Percentiles rank a stretch among this genome's conserved stretches.
phyloP scores from a whole-genome alignment of 2,888 invertebrate species.

The Rhamphomyia laevipes region DNA sequence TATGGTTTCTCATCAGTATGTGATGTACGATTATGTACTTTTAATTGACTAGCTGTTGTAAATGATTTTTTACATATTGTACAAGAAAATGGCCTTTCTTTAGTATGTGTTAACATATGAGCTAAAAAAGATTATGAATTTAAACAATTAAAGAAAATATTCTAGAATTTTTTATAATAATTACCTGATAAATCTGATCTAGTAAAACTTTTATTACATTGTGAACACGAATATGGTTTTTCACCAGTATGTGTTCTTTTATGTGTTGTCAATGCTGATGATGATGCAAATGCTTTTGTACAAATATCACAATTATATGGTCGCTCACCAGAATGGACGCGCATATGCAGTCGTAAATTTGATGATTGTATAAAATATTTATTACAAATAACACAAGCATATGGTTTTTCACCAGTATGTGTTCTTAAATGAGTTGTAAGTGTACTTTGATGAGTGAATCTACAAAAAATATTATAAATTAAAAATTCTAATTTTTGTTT shows the following conservation, averaged over 20 bases:
- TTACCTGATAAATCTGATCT: constrained; percentile 35
- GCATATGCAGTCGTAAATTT: constrained; percentile 38
- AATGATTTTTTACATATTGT: constrained; percentile 31
- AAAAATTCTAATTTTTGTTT: background rate
- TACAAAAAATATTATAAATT: constrained; percentile 18
- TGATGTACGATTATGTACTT: no score
- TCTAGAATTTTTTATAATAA: no score
- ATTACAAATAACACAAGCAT: constrained; percentile 44
- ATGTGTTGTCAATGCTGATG: constrained; percentile 43
- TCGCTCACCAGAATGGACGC: constrained; percentile 31
- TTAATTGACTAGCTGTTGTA: constrained; percentile 33
- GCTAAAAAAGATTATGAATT: constrained; percentile 13
- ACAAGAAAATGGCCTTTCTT: constrained; percentile 34
- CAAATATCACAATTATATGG: constrained; percentile 28
- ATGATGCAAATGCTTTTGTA: constrained; percentile 30
- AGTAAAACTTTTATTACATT: constrained; percentile 48
- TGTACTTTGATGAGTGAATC: constrained; percentile 49
- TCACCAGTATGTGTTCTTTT: constrained; percentile 51
- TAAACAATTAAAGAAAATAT: no score
- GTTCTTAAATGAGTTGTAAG: constrained; percentile 48
- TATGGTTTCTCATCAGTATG: constrained; percentile 36
- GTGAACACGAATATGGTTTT: constrained; percentile 44
- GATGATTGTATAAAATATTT: constrained; percentile 50
- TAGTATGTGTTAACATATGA: constrained; percentile 35
- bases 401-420: constrained; percentile 51